Evolutionary conservation across 1,140 invertebrate species (phyloP).

Genomic region (Prorops nasuta): DNA sequence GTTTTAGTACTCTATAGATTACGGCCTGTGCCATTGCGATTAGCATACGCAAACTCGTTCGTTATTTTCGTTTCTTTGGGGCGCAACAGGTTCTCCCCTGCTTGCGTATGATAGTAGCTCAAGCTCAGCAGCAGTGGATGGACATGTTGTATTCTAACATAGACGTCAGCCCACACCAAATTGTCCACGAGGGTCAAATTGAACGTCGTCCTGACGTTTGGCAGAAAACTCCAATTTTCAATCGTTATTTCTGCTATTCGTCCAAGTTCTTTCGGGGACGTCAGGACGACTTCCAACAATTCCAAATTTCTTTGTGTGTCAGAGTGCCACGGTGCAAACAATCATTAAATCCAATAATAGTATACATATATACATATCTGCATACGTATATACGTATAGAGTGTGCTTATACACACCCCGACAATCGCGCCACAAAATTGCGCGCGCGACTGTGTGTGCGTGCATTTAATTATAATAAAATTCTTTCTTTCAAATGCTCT

Average conservation of each 20-base stretch:
- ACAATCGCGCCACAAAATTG: no score
- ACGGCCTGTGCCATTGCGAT: slow-evolving; percentile 38
- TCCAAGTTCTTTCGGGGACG: no score
- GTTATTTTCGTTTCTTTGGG: no score
- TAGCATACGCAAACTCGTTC: slow-evolving; percentile 23
- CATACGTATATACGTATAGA: no score
- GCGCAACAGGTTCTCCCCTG: no score
- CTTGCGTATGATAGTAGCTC: slow-evolving; percentile 25
- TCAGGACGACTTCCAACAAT: slow-evolving; percentile 19
- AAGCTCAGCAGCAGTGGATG: slow-evolving; percentile 47
- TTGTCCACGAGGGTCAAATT: slow-evolving; percentile 52
- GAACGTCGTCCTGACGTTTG: slow-evolving; percentile 27
- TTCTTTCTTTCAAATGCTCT: no score
- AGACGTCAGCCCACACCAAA: slow-evolving; percentile 58
- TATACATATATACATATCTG: no score
- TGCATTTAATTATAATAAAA: no score
- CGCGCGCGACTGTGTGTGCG: no score
- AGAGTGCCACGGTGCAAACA: slow-evolving; percentile 58
- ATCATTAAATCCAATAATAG: slow-evolving; percentile 55
- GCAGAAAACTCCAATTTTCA: slow-evolving; percentile 17
- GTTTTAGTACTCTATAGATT: slow-evolving; percentile 38
- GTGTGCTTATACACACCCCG: no score
- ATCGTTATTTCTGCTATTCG: no score
- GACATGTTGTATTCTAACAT: slow-evolving; percentile 57
- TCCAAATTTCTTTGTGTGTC: slow-evolving; percentile 43